Base-by-base conservation (phyloP, 1,140 invertebrate genomes). In the Schlechtendalia chinensis region DNA sequence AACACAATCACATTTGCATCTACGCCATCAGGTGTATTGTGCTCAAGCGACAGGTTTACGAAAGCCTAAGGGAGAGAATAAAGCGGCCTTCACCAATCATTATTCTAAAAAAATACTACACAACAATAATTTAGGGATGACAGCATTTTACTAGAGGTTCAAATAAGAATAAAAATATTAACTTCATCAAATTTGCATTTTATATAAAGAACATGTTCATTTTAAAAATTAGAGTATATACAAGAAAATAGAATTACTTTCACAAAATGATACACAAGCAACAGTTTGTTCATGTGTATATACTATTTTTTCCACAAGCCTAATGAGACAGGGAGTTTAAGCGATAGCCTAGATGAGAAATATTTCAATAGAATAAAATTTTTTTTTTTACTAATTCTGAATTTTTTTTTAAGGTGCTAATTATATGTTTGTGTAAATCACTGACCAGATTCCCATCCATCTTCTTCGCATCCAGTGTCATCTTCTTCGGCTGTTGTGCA, bases 61-160 rank as follows among this genome's bases (percentile, higher is more conserved):
- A 77, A 77, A 77, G 74, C 74, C 74, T 77, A 77, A 77, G 22
- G 74, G 74, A 77, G 39, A 77, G 74, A 77, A 77, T 77, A 77
- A 77, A 77, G 74, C 56, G 74, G 74, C 74, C 74, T 77, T 77
- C 74, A 77, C 74, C 74, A 77, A 77, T 77, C 74, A 77, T 77
- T 77, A 77, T 61, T 77, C 74, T 45, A 77, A 77, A 77, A 77
- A 77, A 77, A 47, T 77, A 77, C 74, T 77, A 77, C 74, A 77
- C 74, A 77, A 77, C 11, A 77, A 59, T 59, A 59, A 45, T 59
- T 50, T 19, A 59, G 74, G 56, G 74, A 27, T 59, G 72, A 75
- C 29, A 50, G 74, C 74, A 32, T 77, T 77, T 77, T 61, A 77
- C 74, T 77, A 32, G 22, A 74, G 27, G 71, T 74, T 58, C 53